phyloP scores from a whole-genome alignment of 2,113 vertebrate genomes.

The Strix aluco region DNA sequence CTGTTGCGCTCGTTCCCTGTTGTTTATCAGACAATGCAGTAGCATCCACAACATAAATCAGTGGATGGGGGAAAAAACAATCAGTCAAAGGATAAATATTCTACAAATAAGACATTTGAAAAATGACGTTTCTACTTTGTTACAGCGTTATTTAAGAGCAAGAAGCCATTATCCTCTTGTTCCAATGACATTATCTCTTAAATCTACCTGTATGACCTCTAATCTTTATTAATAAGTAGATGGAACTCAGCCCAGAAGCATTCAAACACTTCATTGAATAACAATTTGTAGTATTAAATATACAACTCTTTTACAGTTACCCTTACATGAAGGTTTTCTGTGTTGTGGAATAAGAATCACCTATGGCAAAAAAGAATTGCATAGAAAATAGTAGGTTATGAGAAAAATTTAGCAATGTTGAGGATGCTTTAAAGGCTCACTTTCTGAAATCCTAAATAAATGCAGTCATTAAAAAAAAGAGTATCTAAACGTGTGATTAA shows the following conservation, averaged over 20 bases:
- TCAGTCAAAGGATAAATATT: conserved; percentile 29
- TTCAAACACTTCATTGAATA: conserved; percentile 26
- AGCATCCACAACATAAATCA: not conserved
- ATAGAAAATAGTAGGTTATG: not conserved
- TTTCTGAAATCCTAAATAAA: not conserved
- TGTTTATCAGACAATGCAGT: not conserved
- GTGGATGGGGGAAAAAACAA: not conserved
- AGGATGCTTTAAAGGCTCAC: not conserved
- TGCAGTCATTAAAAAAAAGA: not conserved
- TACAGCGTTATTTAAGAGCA: not conserved
- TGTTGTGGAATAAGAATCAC: not conserved
- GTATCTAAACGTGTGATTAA: not conserved
- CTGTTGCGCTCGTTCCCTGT: not conserved
- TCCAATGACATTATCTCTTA: conserved; percentile 32
- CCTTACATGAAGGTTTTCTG: not conserved
- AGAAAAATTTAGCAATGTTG: not conserved
- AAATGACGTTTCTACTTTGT: conserved; percentile 21
- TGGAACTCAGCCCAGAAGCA: conserved; percentile 46
- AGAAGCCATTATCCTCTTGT: conserved; percentile 42
- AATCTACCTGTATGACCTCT: conserved; percentile 31
- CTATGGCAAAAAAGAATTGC: not conserved
- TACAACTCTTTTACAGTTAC: not conserved
- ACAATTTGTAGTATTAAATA: conserved; percentile 18
- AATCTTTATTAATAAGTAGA: conserved; percentile 58
- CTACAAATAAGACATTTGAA: not conserved